Percentiles rank a stretch among this genome's conserved stretches.
These are phyloP conservation scores for Nomada ruficornis DNA, from an alignment of 2,888 invertebrate species.

Conservation along the genomic window DNA sequence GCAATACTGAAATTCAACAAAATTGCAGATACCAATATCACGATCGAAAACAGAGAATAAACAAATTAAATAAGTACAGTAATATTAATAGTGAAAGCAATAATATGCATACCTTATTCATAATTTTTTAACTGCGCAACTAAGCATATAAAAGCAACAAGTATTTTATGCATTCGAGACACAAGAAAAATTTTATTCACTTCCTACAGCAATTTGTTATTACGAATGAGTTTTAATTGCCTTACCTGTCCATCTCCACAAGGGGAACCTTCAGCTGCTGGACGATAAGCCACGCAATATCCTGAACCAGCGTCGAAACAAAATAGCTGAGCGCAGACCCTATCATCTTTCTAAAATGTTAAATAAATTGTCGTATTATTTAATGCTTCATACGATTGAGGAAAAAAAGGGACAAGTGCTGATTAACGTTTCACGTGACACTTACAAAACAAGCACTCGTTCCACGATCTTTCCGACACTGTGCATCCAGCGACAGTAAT, in stretches of 20 bases:
- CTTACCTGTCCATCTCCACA: constrained; percentile 96
- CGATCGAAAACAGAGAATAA: too few relatives aligned
- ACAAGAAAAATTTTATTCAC: too few relatives aligned
- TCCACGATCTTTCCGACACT: constrained; percentile 96
- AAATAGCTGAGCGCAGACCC: constrained; percentile 97
- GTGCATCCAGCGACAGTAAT: constrained; percentile 94
- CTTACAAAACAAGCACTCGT: constrained; percentile 93
- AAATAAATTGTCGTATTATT: not conserved
- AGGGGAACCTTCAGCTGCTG: constrained; percentile 96
- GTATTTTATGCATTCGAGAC: too few relatives aligned
- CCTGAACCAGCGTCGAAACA: constrained; percentile 97
- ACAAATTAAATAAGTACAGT: not conserved
- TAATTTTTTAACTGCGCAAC: too few relatives aligned
- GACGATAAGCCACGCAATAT: constrained; percentile 97
- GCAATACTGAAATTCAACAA: constrained; percentile 89
- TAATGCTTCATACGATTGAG: too few relatives aligned
- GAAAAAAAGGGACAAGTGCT: too few relatives aligned
- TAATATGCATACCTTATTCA: too few relatives aligned
- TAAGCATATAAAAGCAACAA: too few relatives aligned
- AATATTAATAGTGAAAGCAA: too few relatives aligned
- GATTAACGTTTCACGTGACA: constrained; percentile 49
- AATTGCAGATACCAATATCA: not conserved
- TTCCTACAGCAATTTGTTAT: too few relatives aligned
- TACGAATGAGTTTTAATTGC: too few relatives aligned
- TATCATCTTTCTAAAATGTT: constrained; percentile 92